phyloP scores from a whole-genome alignment of 2,888 invertebrate genomes.

The Hipparchia semele region DNA sequence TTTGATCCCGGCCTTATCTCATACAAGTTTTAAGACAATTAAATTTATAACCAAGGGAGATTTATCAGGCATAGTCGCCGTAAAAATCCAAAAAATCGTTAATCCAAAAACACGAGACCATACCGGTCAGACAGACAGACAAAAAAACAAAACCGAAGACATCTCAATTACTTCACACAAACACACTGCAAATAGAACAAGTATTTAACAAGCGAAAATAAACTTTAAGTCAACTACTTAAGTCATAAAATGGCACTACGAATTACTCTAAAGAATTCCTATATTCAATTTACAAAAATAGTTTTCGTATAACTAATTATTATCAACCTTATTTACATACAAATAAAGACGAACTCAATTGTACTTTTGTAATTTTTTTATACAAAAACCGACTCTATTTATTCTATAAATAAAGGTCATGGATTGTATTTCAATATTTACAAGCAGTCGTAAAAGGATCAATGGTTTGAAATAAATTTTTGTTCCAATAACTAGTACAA shows the following conservation, averaged over 20 bases:
- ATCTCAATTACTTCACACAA: constrained; percentile 77
- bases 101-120: constrained; percentile 42
- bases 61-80: constrained; percentile 33
- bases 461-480: constrained; percentile 18
- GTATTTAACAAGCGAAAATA: constrained; percentile 43
- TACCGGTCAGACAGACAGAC: constrained; percentile 38
- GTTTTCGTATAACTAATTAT: constrained; percentile 8
- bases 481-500: constrained; percentile 33
- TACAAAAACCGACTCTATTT: constrained; percentile 24
- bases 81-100: constrained; percentile 42
- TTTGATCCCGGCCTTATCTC: not conserved
- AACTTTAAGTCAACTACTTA: constrained; percentile 43
- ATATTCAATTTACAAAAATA: constrained; percentile 28
- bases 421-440: constrained; percentile 1
- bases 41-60: constrained; percentile 33
- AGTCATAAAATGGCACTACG: constrained; percentile 33
- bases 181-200: constrained; percentile 64
- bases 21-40: constrained; percentile 26
- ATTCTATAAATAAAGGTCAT: not conserved
- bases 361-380: not conserved
- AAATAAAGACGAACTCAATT: constrained; percentile 22
- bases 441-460: constrained; percentile 5
- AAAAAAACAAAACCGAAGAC: constrained; percentile 61
- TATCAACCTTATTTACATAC: constrained; percentile 3
- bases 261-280: constrained; percentile 21